Base-by-base conservation (phyloP, 2,888 invertebrate species). In the Cephonodes hylas region DNA sequence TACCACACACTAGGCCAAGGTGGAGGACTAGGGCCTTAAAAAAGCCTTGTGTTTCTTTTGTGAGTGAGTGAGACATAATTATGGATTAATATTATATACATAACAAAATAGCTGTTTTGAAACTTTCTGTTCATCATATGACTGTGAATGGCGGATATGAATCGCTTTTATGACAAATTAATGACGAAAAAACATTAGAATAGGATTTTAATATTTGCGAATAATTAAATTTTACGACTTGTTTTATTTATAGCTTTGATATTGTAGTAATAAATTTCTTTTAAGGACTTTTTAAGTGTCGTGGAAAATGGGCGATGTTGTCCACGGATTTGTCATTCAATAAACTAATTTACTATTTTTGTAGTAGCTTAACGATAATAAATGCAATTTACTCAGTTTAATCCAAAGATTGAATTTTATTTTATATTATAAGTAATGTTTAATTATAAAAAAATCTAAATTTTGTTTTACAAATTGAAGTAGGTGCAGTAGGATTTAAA, bases 161-260 rank as follows among this genome's bases (percentile, higher is more conserved):
- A 10, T 18, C 18, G 15, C 48, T 25, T 18, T 53, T 10, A 20
- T 8, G 18, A 31, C 18, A 27, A 7, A 31, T 31, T 31, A 5
- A 20, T 31, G 18, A n/a, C 6, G 7, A 25, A 48, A 27, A 25
- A 27, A 48, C 15, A 27, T 48, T 31, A 53, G 27, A 53, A 53
- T 53, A 53, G 18, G 15, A 31, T 3, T 18, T 53, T 27, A 53
- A 53, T 53, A 7, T 25, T 48, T 3, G 18, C 18, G 27, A 53
- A 31, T 53, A 53, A 18, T 18, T 53, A 15, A 38, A 18, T 53
- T 53, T 46, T 44, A 44, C n/a, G 64, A 65, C 63, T 61, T 44
- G n/a, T 58, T 60, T 64, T 61, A 59, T 48, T 48, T 62, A 59
- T 66, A 59, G 53, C 2, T 15, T 27, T 31, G 53, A 18, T 53